Base-by-base conservation (phyloP, 2,797 vertebrate species). In the Schizopygopsis malacanthus region DNA sequence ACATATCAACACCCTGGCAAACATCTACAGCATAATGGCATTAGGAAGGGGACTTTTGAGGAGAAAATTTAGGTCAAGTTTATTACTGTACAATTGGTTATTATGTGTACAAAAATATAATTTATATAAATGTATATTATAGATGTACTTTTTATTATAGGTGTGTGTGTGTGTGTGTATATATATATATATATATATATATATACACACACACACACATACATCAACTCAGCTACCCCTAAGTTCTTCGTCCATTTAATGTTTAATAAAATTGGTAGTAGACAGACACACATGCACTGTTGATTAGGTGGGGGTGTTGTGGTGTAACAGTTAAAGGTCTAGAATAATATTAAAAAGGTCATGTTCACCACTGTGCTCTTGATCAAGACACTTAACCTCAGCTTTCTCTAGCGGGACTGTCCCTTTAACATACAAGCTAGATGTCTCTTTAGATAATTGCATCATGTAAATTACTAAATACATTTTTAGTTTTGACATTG, bases 261-360 rank as follows among this genome's bases (percentile, higher is more conserved):
- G 13, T 80, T 37, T 39, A 11, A n/a, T 39, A 56, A 70, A 16
- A 59, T 13, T 72, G 8, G 8, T 4, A 52, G 45, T n/a, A 37
- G 11, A 13, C 54, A 61, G 18, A 56, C 6, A 3, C 5, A 6
- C 10, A 56, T 25, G 22, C 6, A 82, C 22, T 72, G n/a, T 28
- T 82, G 37, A 33, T 12, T 20, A 71, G 8, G 13, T 2, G 20
- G 69, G 43, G n/a, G 52, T 73, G 56, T 56, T 72, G 47, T 59
- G 41, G 11, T 73, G n/a, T 45, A 73, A 73, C 41, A 45, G 67
- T 59, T 59, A 71, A 52, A 72, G 69, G 54, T 70, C 33, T 45
- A 72, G 67, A 82, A 52, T 20, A 28, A 61, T 37, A 61, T 45
- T 61, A 37, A 13, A 83, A 83, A 75, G 70, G 71, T 83, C 43